A percentile compares a stretch with the other conserved stretches of the same genome.
These are phyloP conservation scores for Ochotona princeps DNA, from an alignment of 2,113 vertebrate genomes.

Conservation along the genomic window DNA sequence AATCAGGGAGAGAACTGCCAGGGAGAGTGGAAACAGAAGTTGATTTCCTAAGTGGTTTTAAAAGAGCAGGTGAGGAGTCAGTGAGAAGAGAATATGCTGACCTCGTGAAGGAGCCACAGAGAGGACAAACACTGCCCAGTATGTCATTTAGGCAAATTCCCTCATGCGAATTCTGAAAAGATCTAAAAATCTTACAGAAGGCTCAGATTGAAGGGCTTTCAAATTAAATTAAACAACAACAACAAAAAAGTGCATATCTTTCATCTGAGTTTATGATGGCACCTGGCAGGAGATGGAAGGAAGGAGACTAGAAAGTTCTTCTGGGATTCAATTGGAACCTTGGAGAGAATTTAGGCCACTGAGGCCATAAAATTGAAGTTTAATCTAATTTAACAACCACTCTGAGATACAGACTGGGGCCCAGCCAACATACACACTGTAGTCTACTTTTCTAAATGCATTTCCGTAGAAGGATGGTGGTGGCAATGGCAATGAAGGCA, in stretches of 20 bases:
- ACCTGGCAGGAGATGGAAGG: neutral
- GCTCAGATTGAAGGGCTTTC: neutral
- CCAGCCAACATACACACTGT: neutral
- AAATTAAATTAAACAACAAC: neutral
- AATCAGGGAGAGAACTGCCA: neutral
- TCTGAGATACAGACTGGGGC: neutral
- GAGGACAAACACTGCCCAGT: neutral
- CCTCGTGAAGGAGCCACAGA: neutral
- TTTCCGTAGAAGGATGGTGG: neutral
- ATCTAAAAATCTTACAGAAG: neutral
- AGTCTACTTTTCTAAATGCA: neutral
- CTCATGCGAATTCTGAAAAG: too few relatives aligned
- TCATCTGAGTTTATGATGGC: neutral
- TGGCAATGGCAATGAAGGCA: neutral
- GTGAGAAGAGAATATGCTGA: fast-evolving
- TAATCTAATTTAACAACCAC: neutral
- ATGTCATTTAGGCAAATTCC: neutral
- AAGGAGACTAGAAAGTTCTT: neutral
- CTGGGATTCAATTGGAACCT: neutral
- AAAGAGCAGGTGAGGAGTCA: neutral
- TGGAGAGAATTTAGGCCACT: neutral
- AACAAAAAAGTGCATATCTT: neutral
- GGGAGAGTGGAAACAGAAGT: neutral
- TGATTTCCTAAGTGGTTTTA: neutral
- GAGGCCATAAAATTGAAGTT: neutral